phyloP scores from a whole-genome alignment of 2,888 invertebrate genomes.

The Ametastegia equiseti region DNA sequence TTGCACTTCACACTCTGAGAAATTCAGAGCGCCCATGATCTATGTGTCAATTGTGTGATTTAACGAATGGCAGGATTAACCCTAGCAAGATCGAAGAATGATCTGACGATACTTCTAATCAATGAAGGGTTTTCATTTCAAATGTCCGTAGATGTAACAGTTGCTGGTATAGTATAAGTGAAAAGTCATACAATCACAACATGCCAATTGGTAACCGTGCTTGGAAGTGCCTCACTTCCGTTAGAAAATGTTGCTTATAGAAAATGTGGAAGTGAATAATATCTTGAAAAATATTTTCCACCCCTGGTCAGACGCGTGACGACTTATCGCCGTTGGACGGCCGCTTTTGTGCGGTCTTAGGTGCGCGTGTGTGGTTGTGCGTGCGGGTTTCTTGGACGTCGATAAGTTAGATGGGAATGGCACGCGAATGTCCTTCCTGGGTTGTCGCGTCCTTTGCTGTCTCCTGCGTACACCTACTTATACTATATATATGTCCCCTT shows the following conservation, averaged over 20 bases:
- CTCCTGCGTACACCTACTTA: slow-evolving; percentile 56
- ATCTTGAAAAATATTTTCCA: slow-evolving; percentile 30
- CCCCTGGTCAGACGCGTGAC: slow-evolving; percentile 50
- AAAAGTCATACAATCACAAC: no score
- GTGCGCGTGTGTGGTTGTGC: slow-evolving; percentile 1
- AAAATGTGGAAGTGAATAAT: not conserved
- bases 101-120: no score
- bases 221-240: not conserved
- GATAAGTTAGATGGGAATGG: slow-evolving; percentile 52
- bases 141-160: no score
- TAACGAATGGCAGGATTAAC: no score
- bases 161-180: no score
- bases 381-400: slow-evolving; percentile 48
- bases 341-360: slow-evolving; percentile 32
- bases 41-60: no score
- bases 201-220: not conserved
- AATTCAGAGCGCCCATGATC: no score
- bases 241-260: not conserved
- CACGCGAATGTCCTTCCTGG: slow-evolving; percentile 63
- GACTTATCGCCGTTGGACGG: slow-evolving; percentile 42
- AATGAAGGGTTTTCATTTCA: no score
- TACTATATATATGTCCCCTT: not conserved
- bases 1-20: no score
- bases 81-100: no score
- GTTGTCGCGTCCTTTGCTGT: slow-evolving; percentile 58